phyloP scores from a whole-genome alignment of 64 coral and sea anemone species.

The Stichodactyla mertensii region DNA sequence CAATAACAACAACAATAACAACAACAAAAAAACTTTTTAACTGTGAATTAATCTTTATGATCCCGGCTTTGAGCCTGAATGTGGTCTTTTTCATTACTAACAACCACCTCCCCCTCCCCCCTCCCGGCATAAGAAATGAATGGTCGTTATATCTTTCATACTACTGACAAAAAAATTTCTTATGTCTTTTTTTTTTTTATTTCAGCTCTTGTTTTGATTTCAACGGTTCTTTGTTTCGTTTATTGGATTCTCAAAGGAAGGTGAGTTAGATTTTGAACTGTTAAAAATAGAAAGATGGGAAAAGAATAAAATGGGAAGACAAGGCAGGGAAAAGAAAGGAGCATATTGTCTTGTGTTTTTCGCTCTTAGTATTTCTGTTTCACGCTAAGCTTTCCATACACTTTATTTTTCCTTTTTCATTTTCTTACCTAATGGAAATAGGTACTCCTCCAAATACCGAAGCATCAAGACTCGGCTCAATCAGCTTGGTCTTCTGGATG shows the following conservation, averaged over 20 bases:
- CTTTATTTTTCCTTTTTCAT: neutral
- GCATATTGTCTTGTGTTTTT: neutral
- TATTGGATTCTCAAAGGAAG: constrained; percentile 53
- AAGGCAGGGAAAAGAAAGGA: neutral
- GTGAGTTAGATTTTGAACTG: constrained; percentile 12
- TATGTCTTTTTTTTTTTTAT: neutral
- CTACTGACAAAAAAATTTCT: too few species aligned
- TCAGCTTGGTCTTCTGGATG: constrained; percentile 56
- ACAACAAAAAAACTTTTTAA: too few species aligned
- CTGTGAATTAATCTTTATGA: too few species aligned
- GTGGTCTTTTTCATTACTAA: too few species aligned
- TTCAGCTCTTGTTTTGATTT: constrained; percentile 34
- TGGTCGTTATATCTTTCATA: too few species aligned
- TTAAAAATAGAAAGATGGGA: neutral
- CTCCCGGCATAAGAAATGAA: too few species aligned
- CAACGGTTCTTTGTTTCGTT: constrained; percentile 27
- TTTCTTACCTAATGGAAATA: neutral
- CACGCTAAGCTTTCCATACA: too few species aligned
- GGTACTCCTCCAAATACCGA: constrained; percentile 80
- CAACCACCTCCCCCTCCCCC: too few species aligned
- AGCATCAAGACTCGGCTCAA: constrained; percentile 62
- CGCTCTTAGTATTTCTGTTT: neutral
- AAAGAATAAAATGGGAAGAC: neutral
- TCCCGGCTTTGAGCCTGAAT: too few species aligned
- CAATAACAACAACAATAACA: too few species aligned